phyloP scores from a whole-genome alignment of 2,888 invertebrate species.

The Papilio demoleus region DNA sequence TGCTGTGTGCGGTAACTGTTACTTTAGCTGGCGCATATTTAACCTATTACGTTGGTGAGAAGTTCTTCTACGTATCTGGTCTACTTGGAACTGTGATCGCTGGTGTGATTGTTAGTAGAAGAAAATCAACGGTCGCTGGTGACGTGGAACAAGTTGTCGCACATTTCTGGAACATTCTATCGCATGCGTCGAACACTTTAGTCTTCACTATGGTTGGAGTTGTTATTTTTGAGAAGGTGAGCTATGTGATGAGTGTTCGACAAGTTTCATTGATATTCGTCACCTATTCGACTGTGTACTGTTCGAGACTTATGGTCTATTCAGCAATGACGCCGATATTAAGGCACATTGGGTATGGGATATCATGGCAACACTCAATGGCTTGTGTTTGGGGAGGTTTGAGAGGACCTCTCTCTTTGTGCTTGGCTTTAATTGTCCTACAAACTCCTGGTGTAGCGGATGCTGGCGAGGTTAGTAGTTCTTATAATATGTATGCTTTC shows the following conservation, averaged over 20 bases:
- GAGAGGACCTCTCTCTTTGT: slow-evolving; percentile 83
- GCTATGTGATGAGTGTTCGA: slow-evolving; percentile 68
- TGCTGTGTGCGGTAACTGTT: slow-evolving; percentile 67
- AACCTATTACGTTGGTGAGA: slow-evolving; percentile 74
- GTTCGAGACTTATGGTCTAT: slow-evolving; percentile 76
- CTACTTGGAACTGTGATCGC: slow-evolving; percentile 67
- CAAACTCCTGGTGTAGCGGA: slow-evolving; percentile 66
- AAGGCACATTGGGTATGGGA: slow-evolving; percentile 81
- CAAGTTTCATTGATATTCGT: slow-evolving; percentile 72
- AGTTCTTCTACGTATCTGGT: slow-evolving; percentile 74
- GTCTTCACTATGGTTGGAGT: slow-evolving; percentile 85
- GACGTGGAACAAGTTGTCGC: slow-evolving; percentile 70
- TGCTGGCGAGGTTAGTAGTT: slow-evolving; percentile 66
- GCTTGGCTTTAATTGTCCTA: slow-evolving; percentile 81
- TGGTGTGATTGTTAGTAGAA: slow-evolving; percentile 68
- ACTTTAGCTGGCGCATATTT: slow-evolving; percentile 69
- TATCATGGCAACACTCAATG: slow-evolving; percentile 82
- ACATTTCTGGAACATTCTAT: slow-evolving; percentile 67
- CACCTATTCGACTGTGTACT: slow-evolving; percentile 76
- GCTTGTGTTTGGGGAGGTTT: slow-evolving; percentile 86
- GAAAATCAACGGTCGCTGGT: slow-evolving; percentile 67
- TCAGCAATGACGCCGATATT: slow-evolving; percentile 79
- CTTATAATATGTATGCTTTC: no score
- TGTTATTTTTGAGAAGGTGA: slow-evolving; percentile 81
- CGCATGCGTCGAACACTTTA: slow-evolving; percentile 77